Evolutionary conservation across 1,140 invertebrate genomes (phyloP).

Genomic region (Plectrocnemia conspersa): DNA sequence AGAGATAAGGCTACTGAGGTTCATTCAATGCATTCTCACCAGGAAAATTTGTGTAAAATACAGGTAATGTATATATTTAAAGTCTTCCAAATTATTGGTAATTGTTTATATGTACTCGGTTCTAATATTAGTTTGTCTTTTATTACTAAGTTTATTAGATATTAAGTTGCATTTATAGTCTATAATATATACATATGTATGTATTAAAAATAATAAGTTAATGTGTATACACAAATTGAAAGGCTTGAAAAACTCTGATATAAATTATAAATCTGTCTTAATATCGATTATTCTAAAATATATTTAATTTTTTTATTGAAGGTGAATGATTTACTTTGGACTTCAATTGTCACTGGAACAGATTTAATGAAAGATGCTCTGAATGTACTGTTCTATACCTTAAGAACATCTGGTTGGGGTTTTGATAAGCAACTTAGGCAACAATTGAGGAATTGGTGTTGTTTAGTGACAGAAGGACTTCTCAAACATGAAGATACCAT

Average conservation of each 20-base stretch:
- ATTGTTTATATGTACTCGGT: not conserved
- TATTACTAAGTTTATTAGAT: not conserved
- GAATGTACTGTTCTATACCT: conserved; percentile 27
- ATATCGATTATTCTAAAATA: not conserved
- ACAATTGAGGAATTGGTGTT: conserved; percentile 28
- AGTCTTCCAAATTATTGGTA: too few relatives aligned
- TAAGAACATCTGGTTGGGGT: conserved; percentile 30
- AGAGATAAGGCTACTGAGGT: conserved; percentile 28
- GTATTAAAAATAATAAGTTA: not conserved
- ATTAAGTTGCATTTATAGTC: conserved; percentile 4
- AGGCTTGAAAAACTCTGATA: not conserved
- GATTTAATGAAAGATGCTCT: conserved; percentile 25
- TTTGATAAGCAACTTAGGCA: conserved; percentile 24
- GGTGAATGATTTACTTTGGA: conserved; percentile 31
- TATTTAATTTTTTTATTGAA: conserved; percentile 4
- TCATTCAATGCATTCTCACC: conserved; percentile 30
- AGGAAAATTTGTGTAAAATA: conserved; percentile 27
- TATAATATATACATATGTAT: not conserved
- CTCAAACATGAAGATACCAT: conserved; percentile 16
- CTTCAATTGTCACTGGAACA: conserved; percentile 8
- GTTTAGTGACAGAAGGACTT: conserved; percentile 13
- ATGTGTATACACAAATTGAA: not conserved
- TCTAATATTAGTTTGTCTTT: not conserved
- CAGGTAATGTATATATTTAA: conserved; percentile 29
- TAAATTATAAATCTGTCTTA: not conserved